Evolutionary conservation across 2,888 invertebrate genomes (phyloP).

Genomic region (Netelia inedita): DNA sequence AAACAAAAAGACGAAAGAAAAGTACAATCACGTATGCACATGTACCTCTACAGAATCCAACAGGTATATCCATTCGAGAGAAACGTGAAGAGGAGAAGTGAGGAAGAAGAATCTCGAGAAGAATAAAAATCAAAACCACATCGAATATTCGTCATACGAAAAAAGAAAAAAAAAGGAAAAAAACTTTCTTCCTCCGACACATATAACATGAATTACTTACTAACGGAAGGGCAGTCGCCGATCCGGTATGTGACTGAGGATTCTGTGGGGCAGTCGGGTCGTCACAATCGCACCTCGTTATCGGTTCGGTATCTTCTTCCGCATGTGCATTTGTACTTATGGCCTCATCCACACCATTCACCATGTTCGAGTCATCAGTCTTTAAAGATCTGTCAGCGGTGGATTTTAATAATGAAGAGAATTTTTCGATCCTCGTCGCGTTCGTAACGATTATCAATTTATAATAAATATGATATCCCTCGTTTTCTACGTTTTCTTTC

Average conservation of each 20-base stretch:
- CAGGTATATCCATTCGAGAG: neutral
- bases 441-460: slow-evolving; percentile 56
- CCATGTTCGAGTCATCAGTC: slow-evolving; percentile 87
- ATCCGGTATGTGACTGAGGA: slow-evolving; percentile 82
- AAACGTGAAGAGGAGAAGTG: slow-evolving; percentile 19
- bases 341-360: slow-evolving; percentile 82
- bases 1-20: no score
- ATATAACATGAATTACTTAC: slow-evolving; percentile 77
- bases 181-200: slow-evolving; percentile 20
- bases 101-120: slow-evolving; percentile 15
- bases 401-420: slow-evolving; percentile 82
- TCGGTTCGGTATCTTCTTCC: slow-evolving; percentile 80
- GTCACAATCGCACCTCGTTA: slow-evolving; percentile 83
- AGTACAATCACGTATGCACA: neutral
- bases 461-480: slow-evolving; percentile 54
- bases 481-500: slow-evolving; percentile 34
- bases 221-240: slow-evolving; percentile 80
- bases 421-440: slow-evolving; percentile 71
- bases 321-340: slow-evolving; percentile 83
- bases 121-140: slow-evolving; percentile 28
- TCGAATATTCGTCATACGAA: neutral
- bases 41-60: neutral
- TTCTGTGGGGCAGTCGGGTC: slow-evolving; percentile 81
- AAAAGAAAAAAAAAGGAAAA: slow-evolving; percentile 26
- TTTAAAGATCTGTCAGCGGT: slow-evolving; percentile 90